A percentile compares a stretch with the other conserved stretches of the same genome.
Evolutionary conservation across 2,888 invertebrate genomes (phyloP).

Genomic region (Amphipoea oculea): DNA sequence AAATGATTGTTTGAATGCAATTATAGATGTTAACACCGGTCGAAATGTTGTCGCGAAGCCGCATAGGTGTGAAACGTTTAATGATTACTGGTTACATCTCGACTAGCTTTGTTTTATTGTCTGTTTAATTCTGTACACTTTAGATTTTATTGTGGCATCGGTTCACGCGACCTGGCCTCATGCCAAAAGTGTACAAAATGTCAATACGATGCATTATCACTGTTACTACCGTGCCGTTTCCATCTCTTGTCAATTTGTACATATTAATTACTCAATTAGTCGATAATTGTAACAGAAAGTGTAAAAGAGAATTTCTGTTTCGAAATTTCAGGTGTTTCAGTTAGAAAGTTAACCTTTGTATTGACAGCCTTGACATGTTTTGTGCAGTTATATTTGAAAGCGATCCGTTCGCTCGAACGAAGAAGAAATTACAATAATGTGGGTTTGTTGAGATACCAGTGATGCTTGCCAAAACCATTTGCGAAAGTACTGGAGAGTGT

Average conservation of each 20-base stretch:
- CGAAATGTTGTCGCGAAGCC: constrained; percentile 21
- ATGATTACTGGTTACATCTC: constrained; percentile 76
- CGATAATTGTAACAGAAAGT: constrained; percentile 14
- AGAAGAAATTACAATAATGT: constrained; percentile 75
- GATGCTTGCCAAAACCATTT: constrained; percentile 79
- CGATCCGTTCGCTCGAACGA: constrained; percentile 57
- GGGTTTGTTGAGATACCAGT: constrained; percentile 67
- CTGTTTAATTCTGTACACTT: constrained; percentile 82
- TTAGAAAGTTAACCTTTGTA: constrained; percentile 67
- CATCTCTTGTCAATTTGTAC: constrained; percentile 67
- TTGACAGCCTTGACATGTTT: constrained; percentile 79
- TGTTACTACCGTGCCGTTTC: constrained; percentile 74
- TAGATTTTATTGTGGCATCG: constrained; percentile 84
- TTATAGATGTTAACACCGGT: constrained; percentile 17
- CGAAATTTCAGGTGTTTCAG: constrained; percentile 40
- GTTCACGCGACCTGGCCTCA: constrained; percentile 80
- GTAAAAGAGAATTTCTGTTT: constrained; percentile 6
- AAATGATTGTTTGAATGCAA: not conserved
- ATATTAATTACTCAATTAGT: constrained; percentile 41
- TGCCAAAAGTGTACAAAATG: constrained; percentile 86
- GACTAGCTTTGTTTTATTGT: constrained; percentile 77
- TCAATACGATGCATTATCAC: constrained; percentile 89
- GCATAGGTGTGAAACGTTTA: constrained; percentile 58
- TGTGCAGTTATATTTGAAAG: constrained; percentile 78
- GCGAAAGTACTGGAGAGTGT: constrained; percentile 72